A percentile compares a stretch with the other conserved stretches of the same genome.
These are phyloP conservation scores for Euzophera pinguis DNA, from an alignment of 2,888 invertebrate genomes.

Conservation along the genomic window DNA sequence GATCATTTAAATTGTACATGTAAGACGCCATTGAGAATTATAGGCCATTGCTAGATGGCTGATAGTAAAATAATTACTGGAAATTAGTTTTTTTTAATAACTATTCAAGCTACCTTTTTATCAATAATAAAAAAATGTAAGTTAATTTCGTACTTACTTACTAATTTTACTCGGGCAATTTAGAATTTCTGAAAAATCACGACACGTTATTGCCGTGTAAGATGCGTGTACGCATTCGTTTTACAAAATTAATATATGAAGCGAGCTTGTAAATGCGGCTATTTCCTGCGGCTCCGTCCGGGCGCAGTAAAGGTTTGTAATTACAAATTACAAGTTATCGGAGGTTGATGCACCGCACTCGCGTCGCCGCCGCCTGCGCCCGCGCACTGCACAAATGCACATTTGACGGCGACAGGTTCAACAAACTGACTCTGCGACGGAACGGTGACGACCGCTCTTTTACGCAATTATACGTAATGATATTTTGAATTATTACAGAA, in stretches of 20 bases:
- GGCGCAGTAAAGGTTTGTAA: conserved; percentile 72
- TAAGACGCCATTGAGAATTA: no score
- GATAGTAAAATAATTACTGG: no score
- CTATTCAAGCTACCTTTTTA: no score
- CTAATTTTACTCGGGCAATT: no score
- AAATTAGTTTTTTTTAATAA: no score
- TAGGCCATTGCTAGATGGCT: no score
- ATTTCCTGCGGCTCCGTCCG: conserved; percentile 63
- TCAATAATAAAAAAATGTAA: background rate
- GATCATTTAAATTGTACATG: no score
- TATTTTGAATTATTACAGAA: conserved; percentile 61
- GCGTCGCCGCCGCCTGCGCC: conserved; percentile 37
- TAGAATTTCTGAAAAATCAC: background rate
- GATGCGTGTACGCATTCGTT: conserved; percentile 38
- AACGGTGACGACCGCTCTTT: conserved; percentile 53
- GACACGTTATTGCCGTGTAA: conserved; percentile 25
- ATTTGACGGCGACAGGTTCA: conserved; percentile 70
- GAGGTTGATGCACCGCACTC: conserved; percentile 71
- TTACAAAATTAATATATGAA: conserved; percentile 55
- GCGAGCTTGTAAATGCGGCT: conserved; percentile 56
- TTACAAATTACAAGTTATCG: conserved; percentile 75
- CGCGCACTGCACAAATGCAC: conserved; percentile 55
- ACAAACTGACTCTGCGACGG: conserved; percentile 63
- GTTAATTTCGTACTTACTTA: no score
- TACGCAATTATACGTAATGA: conserved; percentile 61